Base-by-base conservation (phyloP, 1,140 invertebrate species). In the Tetramorium simillimum region DNA sequence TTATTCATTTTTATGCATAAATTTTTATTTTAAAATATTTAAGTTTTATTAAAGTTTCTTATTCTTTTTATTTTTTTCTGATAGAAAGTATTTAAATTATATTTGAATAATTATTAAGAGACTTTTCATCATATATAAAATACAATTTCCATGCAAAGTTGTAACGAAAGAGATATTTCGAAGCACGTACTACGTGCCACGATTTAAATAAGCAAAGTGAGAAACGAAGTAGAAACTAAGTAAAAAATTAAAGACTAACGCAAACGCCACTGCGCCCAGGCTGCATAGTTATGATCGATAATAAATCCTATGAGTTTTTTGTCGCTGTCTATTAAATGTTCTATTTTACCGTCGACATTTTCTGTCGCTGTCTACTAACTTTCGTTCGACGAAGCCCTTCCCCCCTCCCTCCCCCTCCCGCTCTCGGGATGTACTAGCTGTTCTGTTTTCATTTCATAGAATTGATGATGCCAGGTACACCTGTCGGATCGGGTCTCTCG, bases 291-390 rank as follows among this genome's bases (percentile, higher is more conserved):
- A 40, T 3, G 18, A 16, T 16, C 24, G 5, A 14, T 69, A 40
- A 67, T 40, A 69, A 69, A 69, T 21, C 40, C 12, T 24, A 49
- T 28, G 6, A 49, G 21, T 49, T 69, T 69, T 46, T 69, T 24
- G 14, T 69, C 21, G 37, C 21, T 46, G 0, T 18, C 65, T 49
- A 69, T 3, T 67, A 46, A 46, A 24, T 69, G 46, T 46, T 46
- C 6, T 69, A 69, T 69, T 69, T 69, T 69, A 24, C 6, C 46
- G 7, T 28, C 21, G 6, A 16, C 49, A 69, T 43, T 69, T 56
- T 37, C n/a, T 43, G n/a, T 24, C 9, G 18, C 49, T 14, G 21
- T 56, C 33, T 24, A 67, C 28, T 67, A 67, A 80, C 77, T 81
- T 81, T 81, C 77, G 18, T 70, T 81, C 12, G 46, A 24, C 16